Base-by-base conservation (phyloP, 2,888 invertebrate genomes). In the Tiphia femorata region DNA sequence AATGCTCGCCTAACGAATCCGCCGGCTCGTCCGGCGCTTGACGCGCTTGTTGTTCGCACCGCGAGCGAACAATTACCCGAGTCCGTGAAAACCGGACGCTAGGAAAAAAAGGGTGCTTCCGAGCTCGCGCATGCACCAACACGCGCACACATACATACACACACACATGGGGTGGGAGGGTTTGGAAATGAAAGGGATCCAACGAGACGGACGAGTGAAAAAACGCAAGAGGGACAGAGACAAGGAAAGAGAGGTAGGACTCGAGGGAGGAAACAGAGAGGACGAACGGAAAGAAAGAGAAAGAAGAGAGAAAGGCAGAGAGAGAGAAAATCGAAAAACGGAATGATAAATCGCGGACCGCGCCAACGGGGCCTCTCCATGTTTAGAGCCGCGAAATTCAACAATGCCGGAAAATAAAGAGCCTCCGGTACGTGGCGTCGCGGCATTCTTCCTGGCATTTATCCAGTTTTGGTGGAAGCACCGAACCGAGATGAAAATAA, bases 1-100 rank as follows among this genome's bases (percentile, higher is more conserved):
- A 76, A 72, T 72, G 62, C 61, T 66, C 65, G 61, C 66, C 70
- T 75, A 76, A 73, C 76, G 72, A 75, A 73, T 71, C 67, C 70
- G 59, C 62, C 55, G 58, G 37, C 62, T 64, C 61, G 69, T 63
- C 67, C 71, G 69, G 69, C 61, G 61, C 73, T 76, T 76, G 71
- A 73, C 69, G 64, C 63, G 64, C 61, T 70, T 70, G 72, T 72
- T 72, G 68, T 76, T 67, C 67, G 64, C 57, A 58, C 58, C 49
- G 56, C 44, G 49, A 50, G 47, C 62, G 72, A 72, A 76, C 73
- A 75, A 76, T 76, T 74, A 74, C 70, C 67, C 68, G 64, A 64
- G 63, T 63, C 56, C 52, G 51, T 65, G 59, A 69, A 67, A 72
- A 60, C 55, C 40, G 63, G 44, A 25, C 52, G 42, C 63, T 64